phyloP scores from a whole-genome alignment of 1,140 invertebrate genomes.

The Pomacea maculata region DNA sequence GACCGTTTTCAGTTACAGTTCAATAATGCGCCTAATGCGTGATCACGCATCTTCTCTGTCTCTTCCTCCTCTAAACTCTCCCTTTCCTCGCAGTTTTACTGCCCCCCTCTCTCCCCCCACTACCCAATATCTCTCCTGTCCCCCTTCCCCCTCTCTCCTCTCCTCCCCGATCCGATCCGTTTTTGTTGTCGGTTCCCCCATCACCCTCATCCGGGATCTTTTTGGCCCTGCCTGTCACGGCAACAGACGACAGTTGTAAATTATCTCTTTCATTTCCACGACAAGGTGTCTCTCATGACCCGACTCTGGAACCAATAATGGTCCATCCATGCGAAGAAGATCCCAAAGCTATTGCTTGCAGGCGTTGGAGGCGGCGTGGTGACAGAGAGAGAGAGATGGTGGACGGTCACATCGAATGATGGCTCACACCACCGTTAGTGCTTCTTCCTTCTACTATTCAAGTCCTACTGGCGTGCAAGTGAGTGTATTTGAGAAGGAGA shows the following conservation, averaged over 20 bases:
- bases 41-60: too few species aligned
- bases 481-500: background rate
- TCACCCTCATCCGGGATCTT: background rate
- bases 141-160: background rate
- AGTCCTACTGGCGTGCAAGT: too few species aligned
- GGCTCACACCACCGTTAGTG: background rate
- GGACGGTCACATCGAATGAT: background rate
- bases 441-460: too few species aligned
- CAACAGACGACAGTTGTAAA: slow-evolving; percentile 25
- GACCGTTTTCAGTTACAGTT: too few species aligned
- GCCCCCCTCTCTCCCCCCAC: background rate
- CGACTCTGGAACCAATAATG: slow-evolving; percentile 8
- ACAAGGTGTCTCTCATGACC: slow-evolving; percentile 17
- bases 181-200: background rate
- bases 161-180: background rate
- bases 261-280: slow-evolving; percentile 25
- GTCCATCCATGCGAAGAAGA: slow-evolving; percentile 12
- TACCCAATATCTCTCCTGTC: background rate
- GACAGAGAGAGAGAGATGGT: background rate
- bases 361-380: background rate
- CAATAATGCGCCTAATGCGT: too few species aligned
- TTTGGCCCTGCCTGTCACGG: slow-evolving; percentile 9
- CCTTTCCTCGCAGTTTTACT: too few species aligned
- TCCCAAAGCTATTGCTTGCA: slow-evolving; percentile 13
- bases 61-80: background rate